Evolutionary conservation across 2,888 invertebrate genomes (phyloP), one percentile per base, ranked within the genome.

Genomic region (Diarsia rubi): DNA sequence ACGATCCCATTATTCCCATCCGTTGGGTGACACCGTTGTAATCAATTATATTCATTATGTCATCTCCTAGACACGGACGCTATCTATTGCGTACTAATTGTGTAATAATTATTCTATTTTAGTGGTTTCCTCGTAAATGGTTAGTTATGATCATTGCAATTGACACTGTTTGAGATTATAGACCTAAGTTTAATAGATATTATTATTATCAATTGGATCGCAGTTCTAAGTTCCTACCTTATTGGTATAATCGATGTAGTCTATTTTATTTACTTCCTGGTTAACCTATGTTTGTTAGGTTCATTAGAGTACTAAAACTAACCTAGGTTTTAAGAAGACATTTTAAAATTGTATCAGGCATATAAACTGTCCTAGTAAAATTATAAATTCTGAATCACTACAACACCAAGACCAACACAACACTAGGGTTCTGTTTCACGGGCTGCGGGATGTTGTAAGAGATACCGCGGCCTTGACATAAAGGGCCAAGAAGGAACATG

Each of bases 1-100:
- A 89, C 89, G 90, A 89, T 88, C 89, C 89, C 88, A 92, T 94
- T 93, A 92, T 91, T 85, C 85, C 87, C 92, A 92, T 92, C 92
- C 91, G 74, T 86, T 88, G 89, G 88, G 81, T 85, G 85, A 86
- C 86, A 87, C 84, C 79, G 75, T 87, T 73, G 87, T 86, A 90
- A 89, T 91, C 89, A 90, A 90, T 91, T 87, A 91, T 87, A 88
- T 89, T 90, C 90, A 92, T 92, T 90, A 92, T 88, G 86, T 89
- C 90, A 89, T 86, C 81, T 81, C 81, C 79, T 81, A 83, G 88
- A 83, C 85, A 83, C 76, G 74, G 78, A 85, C 82, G 86, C 81
- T 91, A 91, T 92, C 90, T 86, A 86, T 85, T 88, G 83, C 72
- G 76, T 86, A 90, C 88, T 91, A 91, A 92, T 91, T 92, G 88